Conservation (phyloP, 2,797 vertebrate species). For the Anniella stebbinsi region DNA sequence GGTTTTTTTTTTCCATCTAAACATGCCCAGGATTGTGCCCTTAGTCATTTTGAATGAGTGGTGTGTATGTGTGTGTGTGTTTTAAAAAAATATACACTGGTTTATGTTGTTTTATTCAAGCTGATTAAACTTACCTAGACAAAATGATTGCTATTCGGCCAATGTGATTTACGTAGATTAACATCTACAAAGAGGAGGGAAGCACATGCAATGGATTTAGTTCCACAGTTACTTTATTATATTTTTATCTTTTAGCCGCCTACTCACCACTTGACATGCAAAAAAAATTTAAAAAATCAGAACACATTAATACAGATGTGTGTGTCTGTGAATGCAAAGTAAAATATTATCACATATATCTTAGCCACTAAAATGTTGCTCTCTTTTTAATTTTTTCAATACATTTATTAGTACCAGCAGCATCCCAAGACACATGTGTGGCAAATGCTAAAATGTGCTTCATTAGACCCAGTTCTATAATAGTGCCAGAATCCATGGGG, state of each 20-base stretch:
- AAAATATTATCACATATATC: not conserved
- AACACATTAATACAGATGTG: no score
- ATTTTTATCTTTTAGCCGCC: not conserved
- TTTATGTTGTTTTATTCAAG: no score
- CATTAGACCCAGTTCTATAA: not conserved
- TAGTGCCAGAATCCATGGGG: not conserved
- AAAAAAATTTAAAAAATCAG: not conserved
- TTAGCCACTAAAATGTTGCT: not conserved
- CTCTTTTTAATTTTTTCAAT: not conserved
- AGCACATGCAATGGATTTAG: not conserved
- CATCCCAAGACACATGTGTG: not conserved
- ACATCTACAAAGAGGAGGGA: constrained; percentile 69
- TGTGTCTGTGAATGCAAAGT: not conserved
- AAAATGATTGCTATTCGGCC: constrained; percentile 75
- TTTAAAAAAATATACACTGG: not conserved
- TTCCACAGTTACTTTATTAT: not conserved
- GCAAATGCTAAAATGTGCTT: not conserved
- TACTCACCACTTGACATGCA: not conserved
- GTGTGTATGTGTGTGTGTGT: no score
- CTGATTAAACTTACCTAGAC: constrained; percentile 79
- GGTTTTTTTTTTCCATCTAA: no score
- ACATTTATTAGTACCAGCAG: not conserved
- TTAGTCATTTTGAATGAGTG: not conserved
- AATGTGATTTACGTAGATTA: constrained; percentile 62
- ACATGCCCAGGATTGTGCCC: no score